Conservation (phyloP, 1,140 invertebrate species). For the Bombus waltoni region DNA sequence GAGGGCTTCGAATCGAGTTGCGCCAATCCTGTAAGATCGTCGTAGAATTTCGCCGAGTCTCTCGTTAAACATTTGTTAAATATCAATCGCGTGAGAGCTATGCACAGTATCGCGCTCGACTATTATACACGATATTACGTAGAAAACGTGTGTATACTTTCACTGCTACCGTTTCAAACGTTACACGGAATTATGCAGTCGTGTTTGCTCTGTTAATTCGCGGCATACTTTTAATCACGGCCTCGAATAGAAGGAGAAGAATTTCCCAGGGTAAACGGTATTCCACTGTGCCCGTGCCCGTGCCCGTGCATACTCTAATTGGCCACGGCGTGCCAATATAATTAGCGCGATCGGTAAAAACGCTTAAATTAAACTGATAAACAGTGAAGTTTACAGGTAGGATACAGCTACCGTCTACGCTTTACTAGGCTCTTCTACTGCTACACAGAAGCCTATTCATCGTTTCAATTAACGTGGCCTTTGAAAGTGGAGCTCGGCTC, state of each 20-base stretch:
- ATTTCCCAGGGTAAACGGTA: background rate
- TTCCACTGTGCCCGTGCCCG: background rate
- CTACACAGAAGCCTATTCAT: constrained; percentile 7
- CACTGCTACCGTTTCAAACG: background rate
- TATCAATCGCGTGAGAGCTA: background rate
- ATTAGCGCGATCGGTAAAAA: constrained; percentile 16
- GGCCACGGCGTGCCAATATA: constrained; percentile 34
- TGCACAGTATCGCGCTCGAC: too few species aligned
- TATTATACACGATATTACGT: background rate
- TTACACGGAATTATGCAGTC: background rate
- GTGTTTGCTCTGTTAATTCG: constrained; percentile 5
- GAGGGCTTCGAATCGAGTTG: too few species aligned
- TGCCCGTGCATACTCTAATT: constrained; percentile 30
- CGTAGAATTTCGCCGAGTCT: too few species aligned
- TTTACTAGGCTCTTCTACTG: background rate
- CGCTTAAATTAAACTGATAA: constrained; percentile 26
- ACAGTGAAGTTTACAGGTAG: constrained; percentile 18
- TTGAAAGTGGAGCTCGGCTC: background rate
- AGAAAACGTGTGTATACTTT: too few species aligned
- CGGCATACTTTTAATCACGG: background rate
- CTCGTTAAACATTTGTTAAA: background rate
- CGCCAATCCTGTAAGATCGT: too few species aligned
- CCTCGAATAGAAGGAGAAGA: background rate
- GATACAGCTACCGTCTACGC: constrained; percentile 1
- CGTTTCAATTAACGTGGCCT: constrained; percentile 29